phyloP scores from a whole-genome alignment of 1,140 invertebrate genomes.

The Tachypleus tridentatus region DNA sequence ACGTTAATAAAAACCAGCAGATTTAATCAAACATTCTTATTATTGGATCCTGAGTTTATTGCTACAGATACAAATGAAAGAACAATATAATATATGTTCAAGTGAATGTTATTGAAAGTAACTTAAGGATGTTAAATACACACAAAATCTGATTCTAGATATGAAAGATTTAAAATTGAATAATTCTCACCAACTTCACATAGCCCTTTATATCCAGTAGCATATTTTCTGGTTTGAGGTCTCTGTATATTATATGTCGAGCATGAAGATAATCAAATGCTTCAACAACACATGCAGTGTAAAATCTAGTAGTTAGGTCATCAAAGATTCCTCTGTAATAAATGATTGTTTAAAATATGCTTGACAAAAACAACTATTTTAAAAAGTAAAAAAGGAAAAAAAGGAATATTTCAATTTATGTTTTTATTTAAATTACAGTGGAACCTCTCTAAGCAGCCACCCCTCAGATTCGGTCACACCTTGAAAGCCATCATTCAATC shows the following conservation, averaged over 20 bases:
- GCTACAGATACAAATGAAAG: constrained; percentile 2
- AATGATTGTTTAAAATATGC: background rate
- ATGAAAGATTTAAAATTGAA: background rate
- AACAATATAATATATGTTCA: background rate
- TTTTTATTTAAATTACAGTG: too few relatives aligned
- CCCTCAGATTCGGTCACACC: too few relatives aligned
- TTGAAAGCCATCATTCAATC: too few relatives aligned
- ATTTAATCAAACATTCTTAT: too few relatives aligned
- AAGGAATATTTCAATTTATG: background rate
- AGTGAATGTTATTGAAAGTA: too few relatives aligned
- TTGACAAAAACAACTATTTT: too few relatives aligned
- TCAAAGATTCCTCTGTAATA: constrained; percentile 54
- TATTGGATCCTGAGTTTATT: background rate
- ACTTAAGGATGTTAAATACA: too few relatives aligned
- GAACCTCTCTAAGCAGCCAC: too few relatives aligned
- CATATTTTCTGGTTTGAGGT: constrained; percentile 92
- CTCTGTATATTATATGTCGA: constrained; percentile 75
- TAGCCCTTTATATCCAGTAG: constrained; percentile 75
- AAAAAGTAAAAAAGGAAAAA: too few relatives aligned
- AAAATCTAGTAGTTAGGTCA: constrained; percentile 70
- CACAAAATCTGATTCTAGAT: too few relatives aligned
- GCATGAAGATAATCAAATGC: constrained; percentile 80
- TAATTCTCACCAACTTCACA: constrained; percentile 52
- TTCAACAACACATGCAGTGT: constrained; percentile 78
- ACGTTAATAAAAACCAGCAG: too few relatives aligned